A percentile compares a stretch with the other conserved stretches of the same genome.
These are phyloP conservation scores for Genyomyrus donnyi DNA, from an alignment of 2,113 vertebrate genomes.

Conservation along the genomic window DNA sequence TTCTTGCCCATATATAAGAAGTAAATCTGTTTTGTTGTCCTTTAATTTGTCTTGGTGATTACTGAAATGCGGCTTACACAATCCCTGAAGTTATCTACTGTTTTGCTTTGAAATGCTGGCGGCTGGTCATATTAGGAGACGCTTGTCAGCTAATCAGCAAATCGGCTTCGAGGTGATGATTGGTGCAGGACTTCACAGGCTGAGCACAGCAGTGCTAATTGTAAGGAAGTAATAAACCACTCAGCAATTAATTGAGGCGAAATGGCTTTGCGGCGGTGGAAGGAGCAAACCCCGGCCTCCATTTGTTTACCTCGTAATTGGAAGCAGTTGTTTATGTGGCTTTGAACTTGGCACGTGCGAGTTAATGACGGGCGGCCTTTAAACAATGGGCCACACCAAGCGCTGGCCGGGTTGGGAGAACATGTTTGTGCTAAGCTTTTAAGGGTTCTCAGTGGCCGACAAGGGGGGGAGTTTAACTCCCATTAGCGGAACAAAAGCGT, in stretches of 20 bases:
- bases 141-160: neutral
- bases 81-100: neutral
- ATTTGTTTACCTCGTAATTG: conserved; percentile 21
- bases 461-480: conserved; percentile 42
- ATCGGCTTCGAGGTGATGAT: neutral
- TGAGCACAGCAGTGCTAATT: neutral
- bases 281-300: neutral
- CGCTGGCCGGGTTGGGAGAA: neutral
- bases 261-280: neutral
- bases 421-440: conserved; percentile 33
- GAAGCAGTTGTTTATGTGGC: conserved; percentile 34
- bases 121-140: neutral
- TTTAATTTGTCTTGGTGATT: neutral
- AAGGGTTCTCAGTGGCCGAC: conserved; percentile 8
- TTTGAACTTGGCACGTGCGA: conserved; percentile 42
- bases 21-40: neutral
- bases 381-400: conserved; percentile 38
- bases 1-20: neutral
- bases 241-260: neutral
- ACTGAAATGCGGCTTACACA: neutral
- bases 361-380: conserved; percentile 37
- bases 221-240: neutral
- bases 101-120: neutral
- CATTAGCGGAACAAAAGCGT: conserved; percentile 43
- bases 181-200: neutral